These are phyloP conservation scores for Plectus sambesii DNA, from an alignment of 1,140 invertebrate genomes.

Conservation along the genomic window DNA sequence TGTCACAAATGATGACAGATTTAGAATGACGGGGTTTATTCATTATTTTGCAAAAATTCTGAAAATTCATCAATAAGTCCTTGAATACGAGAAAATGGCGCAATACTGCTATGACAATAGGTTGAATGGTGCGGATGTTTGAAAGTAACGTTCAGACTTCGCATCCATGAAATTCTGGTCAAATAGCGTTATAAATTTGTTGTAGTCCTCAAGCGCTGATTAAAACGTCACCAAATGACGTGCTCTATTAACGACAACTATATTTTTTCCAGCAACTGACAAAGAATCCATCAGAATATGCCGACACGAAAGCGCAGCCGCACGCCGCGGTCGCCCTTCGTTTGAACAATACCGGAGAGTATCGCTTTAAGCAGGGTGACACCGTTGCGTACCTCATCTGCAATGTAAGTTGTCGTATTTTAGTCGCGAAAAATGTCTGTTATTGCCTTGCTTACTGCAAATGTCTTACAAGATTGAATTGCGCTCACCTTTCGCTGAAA, in stretches of 20 bases:
- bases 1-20: no score
- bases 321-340: constrained; percentile 85
- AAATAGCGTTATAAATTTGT: background rate
- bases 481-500: no score
- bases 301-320: constrained; percentile 67
- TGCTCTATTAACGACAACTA: background rate
- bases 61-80: no score
- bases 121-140: no score
- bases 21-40: no score
- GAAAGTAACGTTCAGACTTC: background rate
- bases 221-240: constrained; percentile 1
- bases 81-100: no score
- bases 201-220: background rate
- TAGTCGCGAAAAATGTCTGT: background rate
- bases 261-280: constrained; percentile 61
- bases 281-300: constrained; percentile 83
- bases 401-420: constrained; percentile 51
- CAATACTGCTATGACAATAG: no score
- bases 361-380: constrained; percentile 76
- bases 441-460: constrained; percentile 1
- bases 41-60: no score
- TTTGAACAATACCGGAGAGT: constrained; percentile 57
- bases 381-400: constrained; percentile 92
- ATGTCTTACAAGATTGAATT: constrained; percentile 6
- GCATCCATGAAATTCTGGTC: background rate